Conservation (phyloP, 2,113 vertebrate species). For the Vulpes lagopus region DNA sequence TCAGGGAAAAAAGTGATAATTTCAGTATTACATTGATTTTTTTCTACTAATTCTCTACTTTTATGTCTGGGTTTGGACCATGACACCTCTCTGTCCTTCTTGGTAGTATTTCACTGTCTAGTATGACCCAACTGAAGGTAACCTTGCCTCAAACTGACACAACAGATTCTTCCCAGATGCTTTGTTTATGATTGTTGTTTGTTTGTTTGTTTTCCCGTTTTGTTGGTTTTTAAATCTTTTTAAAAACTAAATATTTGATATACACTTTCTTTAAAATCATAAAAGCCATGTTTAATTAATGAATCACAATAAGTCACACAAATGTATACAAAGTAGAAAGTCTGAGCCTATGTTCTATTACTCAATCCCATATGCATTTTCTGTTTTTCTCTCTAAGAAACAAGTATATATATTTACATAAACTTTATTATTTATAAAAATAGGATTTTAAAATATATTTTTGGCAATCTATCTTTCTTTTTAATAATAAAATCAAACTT, state of each 20-base stretch:
- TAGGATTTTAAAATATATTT: not conserved
- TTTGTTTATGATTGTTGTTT: not conserved
- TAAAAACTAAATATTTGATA: slow-evolving; percentile 27
- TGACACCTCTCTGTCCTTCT: not conserved
- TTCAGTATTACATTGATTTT: not conserved
- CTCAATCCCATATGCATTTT: not conserved
- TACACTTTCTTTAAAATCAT: not conserved
- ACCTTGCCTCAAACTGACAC: not conserved
- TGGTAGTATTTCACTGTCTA: not conserved
- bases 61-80: not conserved
- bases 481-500: not conserved
- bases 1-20: not conserved
- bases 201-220: not conserved
- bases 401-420: not conserved
- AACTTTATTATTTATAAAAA: not conserved
- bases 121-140: not conserved
- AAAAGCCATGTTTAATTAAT: not conserved
- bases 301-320: not conserved
- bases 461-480: not conserved
- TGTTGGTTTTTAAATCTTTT: not conserved
- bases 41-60: not conserved
- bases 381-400: not conserved
- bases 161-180: not conserved
- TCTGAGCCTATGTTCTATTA: not conserved
- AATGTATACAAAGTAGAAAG: not conserved